Evolutionary conservation across 2,113 vertebrate species (phyloP).

Genomic region (Maccullochella peelii): DNA sequence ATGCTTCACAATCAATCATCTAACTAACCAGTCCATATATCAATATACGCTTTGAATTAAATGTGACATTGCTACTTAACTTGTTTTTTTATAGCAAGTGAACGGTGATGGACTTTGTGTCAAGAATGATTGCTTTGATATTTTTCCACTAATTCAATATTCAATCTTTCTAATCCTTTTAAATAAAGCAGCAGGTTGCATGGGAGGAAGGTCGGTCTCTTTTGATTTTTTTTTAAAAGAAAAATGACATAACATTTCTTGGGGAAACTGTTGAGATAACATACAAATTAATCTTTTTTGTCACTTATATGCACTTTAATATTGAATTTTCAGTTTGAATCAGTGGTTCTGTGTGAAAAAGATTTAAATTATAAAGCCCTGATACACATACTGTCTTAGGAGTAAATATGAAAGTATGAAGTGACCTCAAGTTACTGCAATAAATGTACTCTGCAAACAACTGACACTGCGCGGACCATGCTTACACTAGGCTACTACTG

Average conservation of each 20-base stretch:
- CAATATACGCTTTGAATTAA: not conserved
- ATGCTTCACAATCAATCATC: not conserved
- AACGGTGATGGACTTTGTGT: not conserved
- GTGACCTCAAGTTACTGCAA: not conserved
- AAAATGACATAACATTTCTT: constrained; percentile 7
- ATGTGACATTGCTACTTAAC: not conserved
- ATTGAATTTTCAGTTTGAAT: constrained; percentile 12
- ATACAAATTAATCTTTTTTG: constrained; percentile 4
- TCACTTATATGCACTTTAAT: not conserved
- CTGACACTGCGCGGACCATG: not conserved
- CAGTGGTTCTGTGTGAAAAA: constrained; percentile 16
- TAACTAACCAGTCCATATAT: too few relatives aligned
- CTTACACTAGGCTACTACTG: not conserved
- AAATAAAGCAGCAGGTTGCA: not conserved
- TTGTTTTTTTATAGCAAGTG: not conserved
- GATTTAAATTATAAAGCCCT: constrained; percentile 5
- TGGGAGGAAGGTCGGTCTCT: not conserved
- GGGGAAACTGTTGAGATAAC: not conserved
- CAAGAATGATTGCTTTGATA: not conserved
- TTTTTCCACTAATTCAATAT: constrained; percentile 7
- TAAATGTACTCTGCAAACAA: constrained; percentile 2
- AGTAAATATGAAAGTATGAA: constrained; percentile 10
- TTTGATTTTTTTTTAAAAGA: not conserved
- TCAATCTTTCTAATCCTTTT: not conserved
- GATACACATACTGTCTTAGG: not conserved